phyloP scores from a whole-genome alignment of 2,797 vertebrate species.

The Eptatretus atami region DNA sequence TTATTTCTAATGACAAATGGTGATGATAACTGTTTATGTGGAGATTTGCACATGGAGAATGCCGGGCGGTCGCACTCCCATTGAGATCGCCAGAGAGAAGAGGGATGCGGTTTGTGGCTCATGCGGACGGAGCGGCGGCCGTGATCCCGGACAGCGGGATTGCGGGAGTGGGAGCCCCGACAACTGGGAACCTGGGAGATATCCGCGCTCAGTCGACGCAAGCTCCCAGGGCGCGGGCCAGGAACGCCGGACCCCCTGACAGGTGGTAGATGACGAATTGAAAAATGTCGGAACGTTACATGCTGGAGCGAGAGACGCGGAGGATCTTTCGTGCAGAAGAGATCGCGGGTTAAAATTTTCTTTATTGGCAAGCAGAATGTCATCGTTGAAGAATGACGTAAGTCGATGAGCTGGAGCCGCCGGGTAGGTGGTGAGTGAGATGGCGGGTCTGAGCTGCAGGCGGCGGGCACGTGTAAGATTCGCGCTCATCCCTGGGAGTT shows the following conservation, averaged over 20 bases:
- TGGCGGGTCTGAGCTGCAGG: too few relatives aligned
- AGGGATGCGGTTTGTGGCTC: background rate
- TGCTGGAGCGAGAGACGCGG: background rate
- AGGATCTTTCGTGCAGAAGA: background rate
- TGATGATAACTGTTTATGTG: too few relatives aligned
- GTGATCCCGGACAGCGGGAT: background rate
- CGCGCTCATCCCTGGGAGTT: too few relatives aligned
- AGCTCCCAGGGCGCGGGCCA: background rate
- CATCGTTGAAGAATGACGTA: constrained; percentile 93
- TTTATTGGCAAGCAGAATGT: constrained; percentile 87
- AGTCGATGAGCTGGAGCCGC: constrained; percentile 28
- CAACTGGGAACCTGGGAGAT: background rate
- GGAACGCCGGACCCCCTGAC: too few relatives aligned
- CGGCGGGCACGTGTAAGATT: too few relatives aligned
- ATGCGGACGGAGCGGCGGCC: background rate
- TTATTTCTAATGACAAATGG: too few relatives aligned
- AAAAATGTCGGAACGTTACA: background rate
- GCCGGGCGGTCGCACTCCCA: background rate
- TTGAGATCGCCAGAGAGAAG: background rate
- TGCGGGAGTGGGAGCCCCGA: background rate
- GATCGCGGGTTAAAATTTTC: too few relatives aligned
- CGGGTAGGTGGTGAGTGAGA: too few relatives aligned
- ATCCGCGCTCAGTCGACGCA: background rate
- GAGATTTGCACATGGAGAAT: background rate
- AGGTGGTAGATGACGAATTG: too few relatives aligned